phyloP scores from a whole-genome alignment of 2,888 invertebrate species.

The Linnaemya tessellans region DNA sequence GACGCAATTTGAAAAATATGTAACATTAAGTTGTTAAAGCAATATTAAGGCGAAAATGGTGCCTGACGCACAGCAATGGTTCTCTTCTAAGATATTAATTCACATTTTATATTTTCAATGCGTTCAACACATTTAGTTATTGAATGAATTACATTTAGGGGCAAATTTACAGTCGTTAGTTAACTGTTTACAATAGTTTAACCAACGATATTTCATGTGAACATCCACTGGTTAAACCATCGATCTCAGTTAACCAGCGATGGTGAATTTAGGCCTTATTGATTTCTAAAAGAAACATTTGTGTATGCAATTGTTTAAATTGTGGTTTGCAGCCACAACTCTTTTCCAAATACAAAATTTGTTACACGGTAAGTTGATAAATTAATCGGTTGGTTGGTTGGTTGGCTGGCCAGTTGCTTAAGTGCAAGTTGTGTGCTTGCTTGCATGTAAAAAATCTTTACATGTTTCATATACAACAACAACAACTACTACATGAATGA shows the following conservation, averaged over 20 bases:
- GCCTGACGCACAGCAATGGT: too few relatives aligned
- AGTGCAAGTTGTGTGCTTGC: conserved; percentile 7
- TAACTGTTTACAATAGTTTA: too few relatives aligned
- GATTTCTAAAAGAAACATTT: background rate
- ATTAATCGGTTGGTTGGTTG: conserved; percentile 22
- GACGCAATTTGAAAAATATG: background rate
- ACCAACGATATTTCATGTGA: too few relatives aligned
- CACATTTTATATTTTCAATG: too few relatives aligned
- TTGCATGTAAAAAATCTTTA: conserved; percentile 10
- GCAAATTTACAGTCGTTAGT: too few relatives aligned
- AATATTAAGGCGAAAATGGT: too few relatives aligned
- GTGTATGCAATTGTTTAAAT: background rate
- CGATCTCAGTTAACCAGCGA: too few relatives aligned
- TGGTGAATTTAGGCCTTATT: too few relatives aligned
- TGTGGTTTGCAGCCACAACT: background rate
- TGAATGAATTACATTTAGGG: too few relatives aligned
- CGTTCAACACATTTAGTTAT: too few relatives aligned
- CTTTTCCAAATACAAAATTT: conserved; percentile 6
- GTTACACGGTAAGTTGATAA: background rate
- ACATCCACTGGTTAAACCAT: too few relatives aligned
- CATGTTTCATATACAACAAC: background rate
- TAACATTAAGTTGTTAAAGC: background rate
- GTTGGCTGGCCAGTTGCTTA: background rate
- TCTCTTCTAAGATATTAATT: too few relatives aligned
- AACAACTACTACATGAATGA: background rate